Conservation (phyloP, 1,140 invertebrate genomes). For the Ostrea edulis region DNA sequence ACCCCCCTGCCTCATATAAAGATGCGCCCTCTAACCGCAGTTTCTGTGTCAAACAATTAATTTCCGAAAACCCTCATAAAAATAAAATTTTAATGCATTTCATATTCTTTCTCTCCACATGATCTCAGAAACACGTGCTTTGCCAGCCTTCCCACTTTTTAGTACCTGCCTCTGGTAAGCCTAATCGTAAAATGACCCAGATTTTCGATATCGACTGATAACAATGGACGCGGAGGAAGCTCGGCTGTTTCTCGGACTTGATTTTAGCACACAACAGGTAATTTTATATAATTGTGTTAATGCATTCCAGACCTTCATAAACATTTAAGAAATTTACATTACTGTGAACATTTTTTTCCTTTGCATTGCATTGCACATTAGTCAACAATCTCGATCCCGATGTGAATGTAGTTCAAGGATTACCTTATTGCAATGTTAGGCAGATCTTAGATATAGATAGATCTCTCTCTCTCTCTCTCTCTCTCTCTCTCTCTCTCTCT, state of each 20-base stretch:
- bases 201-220: background rate
- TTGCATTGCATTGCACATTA: background rate
- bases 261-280: slow-evolving; percentile 74
- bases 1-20: no score
- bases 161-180: background rate
- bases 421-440: background rate
- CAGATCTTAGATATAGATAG: background rate
- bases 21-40: no score
- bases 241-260: slow-evolving; percentile 65
- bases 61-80: no score
- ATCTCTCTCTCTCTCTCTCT: background rate
- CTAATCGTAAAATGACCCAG: background rate
- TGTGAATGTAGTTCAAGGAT: no score
- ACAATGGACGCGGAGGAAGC: background rate
- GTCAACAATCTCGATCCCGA: background rate
- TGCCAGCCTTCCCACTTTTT: background rate
- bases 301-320: background rate
- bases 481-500: background rate
- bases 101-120: no score
- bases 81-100: no score
- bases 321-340: background rate
- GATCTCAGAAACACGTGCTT: background rate
- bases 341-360: background rate
- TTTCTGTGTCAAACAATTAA: no score
- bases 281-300: no score